These are phyloP conservation scores for Danionella cerebrum DNA, from an alignment of 2,113 vertebrate genomes.

Conservation along the genomic window DNA sequence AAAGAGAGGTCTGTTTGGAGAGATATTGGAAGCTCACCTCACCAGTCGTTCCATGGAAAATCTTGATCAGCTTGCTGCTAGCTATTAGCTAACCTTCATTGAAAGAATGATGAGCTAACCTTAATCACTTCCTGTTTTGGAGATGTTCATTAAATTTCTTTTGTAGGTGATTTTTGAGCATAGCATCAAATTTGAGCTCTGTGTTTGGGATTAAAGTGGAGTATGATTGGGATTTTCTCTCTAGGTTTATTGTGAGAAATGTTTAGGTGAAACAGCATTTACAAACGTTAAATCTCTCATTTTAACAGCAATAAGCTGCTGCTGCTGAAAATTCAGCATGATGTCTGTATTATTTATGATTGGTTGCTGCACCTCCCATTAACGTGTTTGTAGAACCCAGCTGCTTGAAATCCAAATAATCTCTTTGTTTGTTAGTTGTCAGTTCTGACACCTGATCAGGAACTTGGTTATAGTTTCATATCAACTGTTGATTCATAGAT, in stretches of 20 bases:
- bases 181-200: neutral
- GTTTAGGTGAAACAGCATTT: neutral
- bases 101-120: neutral
- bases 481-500: too few species aligned
- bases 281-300: neutral
- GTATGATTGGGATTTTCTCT: neutral
- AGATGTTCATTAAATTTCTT: too few species aligned
- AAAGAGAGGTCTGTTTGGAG: constrained; percentile 79
- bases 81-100: constrained; percentile 48
- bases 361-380: neutral
- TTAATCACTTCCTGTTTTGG: neutral
- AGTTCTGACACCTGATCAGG: neutral
- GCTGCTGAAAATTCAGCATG: neutral
- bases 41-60: constrained; percentile 67
- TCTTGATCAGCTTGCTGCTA: constrained; percentile 68
- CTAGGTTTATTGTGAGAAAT: neutral
- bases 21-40: constrained; percentile 82
- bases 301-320: neutral
- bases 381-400: neutral
- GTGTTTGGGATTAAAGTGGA: too few species aligned
- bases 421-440: neutral
- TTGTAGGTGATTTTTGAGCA: too few species aligned
- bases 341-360: neutral
- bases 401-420: neutral
- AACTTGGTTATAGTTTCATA: neutral